These are phyloP conservation scores for Ptychodera flava DNA, from an alignment of 35 echinoderm and acorn worm genomes.

Conservation along the genomic window DNA sequence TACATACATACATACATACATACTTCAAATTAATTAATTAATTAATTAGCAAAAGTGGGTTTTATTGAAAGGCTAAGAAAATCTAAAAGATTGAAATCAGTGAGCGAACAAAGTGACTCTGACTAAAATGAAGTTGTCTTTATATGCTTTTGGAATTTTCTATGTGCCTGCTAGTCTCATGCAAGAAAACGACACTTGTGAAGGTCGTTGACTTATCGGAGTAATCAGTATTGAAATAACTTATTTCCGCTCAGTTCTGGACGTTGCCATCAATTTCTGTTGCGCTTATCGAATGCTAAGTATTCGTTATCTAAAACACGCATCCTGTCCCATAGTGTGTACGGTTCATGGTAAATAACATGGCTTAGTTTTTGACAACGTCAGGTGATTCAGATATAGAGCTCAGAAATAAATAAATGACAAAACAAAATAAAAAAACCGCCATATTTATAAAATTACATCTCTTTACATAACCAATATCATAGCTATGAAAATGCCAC, in stretches of 20 bases:
- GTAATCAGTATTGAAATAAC: too few species aligned
- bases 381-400: not conserved
- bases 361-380: too few species aligned
- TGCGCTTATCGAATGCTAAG: too few species aligned
- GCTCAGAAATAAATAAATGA: not conserved
- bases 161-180: not conserved
- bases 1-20: not conserved
- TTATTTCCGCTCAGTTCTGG: too few species aligned
- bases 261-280: too few species aligned
- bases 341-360: too few species aligned
- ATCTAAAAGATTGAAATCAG: not conserved
- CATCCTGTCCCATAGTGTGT: too few species aligned
- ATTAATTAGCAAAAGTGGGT: not conserved
- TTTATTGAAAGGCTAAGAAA: not conserved
- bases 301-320: too few species aligned
- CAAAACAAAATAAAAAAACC: not conserved
- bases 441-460: not conserved
- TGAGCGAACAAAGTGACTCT: too few species aligned
- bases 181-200: not conserved
- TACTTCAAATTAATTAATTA: not conserved
- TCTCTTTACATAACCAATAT: too few species aligned
- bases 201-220: too few species aligned
- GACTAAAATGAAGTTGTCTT: too few species aligned
- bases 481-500: not conserved
- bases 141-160: not conserved